These are phyloP conservation scores for Vulpes vulpes DNA, from an alignment of 2,113 vertebrate genomes.

Conservation along the genomic window DNA sequence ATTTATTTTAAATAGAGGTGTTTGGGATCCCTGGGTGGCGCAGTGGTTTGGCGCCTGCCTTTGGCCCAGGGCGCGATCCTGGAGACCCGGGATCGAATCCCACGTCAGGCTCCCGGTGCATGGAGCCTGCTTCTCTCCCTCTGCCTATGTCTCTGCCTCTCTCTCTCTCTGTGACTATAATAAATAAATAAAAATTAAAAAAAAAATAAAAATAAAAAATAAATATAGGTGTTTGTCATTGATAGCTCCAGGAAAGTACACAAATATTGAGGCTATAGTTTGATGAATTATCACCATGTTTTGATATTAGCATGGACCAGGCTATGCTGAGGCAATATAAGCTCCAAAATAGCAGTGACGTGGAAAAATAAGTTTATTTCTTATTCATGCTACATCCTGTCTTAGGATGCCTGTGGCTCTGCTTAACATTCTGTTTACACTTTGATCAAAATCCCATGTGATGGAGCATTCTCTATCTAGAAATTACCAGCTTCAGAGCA, in stretches of 20 bases:
- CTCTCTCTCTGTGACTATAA: too few species aligned
- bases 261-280: neutral
- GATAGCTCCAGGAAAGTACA: neutral
- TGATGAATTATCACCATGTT: neutral
- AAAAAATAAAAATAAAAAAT: too few species aligned
- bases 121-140: too few species aligned
- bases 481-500: neutral
- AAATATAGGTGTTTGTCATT: neutral
- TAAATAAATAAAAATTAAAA: too few species aligned
- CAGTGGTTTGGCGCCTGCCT: too few species aligned
- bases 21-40: neutral
- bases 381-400: neutral
- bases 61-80: too few species aligned
- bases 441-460: neutral
- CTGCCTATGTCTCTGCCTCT: too few species aligned
- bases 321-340: neutral
- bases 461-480: neutral
- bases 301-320: neutral
- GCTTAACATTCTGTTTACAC: neutral
- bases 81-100: too few species aligned
- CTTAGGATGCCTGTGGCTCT: neutral
- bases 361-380: neutral
- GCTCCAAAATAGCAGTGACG: neutral
- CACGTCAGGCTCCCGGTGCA: too few species aligned
- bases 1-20: conserved; percentile 15